phyloP scores from a whole-genome alignment of 2,113 vertebrate species.

The Empidonax traillii region DNA sequence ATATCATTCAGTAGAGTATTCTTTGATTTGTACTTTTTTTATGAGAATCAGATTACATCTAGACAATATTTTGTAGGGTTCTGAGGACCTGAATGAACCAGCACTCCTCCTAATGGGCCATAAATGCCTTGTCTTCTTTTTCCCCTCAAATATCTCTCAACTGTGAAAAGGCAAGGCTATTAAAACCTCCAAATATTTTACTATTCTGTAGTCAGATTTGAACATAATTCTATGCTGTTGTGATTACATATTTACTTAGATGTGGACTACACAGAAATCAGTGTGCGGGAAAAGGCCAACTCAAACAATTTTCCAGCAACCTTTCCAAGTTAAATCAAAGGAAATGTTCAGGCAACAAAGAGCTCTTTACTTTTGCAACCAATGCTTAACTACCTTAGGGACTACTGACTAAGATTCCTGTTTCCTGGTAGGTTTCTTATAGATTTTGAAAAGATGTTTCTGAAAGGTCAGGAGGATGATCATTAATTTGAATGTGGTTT shows the following conservation, averaged over 20 bases:
- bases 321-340: slow-evolving; percentile 42
- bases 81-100: neutral
- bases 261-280: neutral
- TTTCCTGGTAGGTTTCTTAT: neutral
- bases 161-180: neutral
- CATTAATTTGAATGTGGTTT: neutral
- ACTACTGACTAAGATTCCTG: neutral
- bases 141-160: neutral
- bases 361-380: slow-evolving; percentile 34
- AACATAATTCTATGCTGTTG: neutral
- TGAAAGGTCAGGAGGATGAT: neutral
- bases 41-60: neutral
- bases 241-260: slow-evolving; percentile 22
- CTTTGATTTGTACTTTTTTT: neutral
- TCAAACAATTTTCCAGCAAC: slow-evolving; percentile 19
- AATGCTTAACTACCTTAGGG: neutral
- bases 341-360: slow-evolving; percentile 12
- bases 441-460: neutral
- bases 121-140: neutral
- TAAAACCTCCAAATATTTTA: neutral
- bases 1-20: neutral
- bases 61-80: neutral
- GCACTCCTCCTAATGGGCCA: neutral
- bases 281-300: neutral
- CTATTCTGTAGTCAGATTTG: neutral